These are phyloP conservation scores for Cataglyphis rosenhaueri DNA, from an alignment of 2,888 invertebrate genomes.

Conservation along the genomic window DNA sequence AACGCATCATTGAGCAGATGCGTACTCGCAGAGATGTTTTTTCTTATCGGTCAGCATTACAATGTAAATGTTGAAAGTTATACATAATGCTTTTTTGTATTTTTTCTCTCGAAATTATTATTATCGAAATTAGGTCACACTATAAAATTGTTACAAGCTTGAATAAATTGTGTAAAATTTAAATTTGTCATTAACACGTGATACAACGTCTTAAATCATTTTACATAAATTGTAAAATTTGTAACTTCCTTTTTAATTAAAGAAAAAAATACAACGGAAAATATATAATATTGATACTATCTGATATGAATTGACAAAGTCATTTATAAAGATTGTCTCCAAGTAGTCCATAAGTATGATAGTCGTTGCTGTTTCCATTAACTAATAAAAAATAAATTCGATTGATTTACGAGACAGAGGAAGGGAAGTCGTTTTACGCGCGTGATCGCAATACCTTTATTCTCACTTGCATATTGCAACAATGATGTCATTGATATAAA, in stretches of 20 bases:
- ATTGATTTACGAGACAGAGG: conserved; percentile 38
- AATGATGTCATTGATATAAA: conserved; percentile 44
- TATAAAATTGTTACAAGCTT: neutral
- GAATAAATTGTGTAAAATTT: conserved; percentile 1
- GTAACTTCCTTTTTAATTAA: neutral
- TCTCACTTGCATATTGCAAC: conserved; percentile 23
- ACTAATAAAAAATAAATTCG: conserved; percentile 36
- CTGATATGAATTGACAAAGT: neutral
- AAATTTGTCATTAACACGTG: neutral
- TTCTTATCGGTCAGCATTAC: conserved; percentile 26
- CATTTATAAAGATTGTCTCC: neutral
- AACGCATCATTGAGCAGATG: neutral
- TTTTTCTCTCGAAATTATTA: conserved; percentile 16
- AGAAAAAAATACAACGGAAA: neutral
- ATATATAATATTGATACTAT: neutral
- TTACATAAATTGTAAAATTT: conserved; percentile 5
- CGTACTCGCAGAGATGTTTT: conserved; percentile 28
- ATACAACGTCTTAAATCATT: neutral
- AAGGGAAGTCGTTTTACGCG: conserved; percentile 60
- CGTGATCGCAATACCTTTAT: conserved; percentile 54
- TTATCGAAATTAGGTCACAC: conserved; percentile 14
- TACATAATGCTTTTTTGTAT: conserved; percentile 12
- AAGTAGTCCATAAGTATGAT: neutral
- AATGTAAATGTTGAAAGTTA: conserved; percentile 18
- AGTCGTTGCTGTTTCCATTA: neutral